Percentiles rank a stretch among this genome's conserved stretches.
These are phyloP conservation scores for Lagorchestes hirsutus DNA, from an alignment of 2,797 vertebrate genomes.

Conservation along the genomic window DNA sequence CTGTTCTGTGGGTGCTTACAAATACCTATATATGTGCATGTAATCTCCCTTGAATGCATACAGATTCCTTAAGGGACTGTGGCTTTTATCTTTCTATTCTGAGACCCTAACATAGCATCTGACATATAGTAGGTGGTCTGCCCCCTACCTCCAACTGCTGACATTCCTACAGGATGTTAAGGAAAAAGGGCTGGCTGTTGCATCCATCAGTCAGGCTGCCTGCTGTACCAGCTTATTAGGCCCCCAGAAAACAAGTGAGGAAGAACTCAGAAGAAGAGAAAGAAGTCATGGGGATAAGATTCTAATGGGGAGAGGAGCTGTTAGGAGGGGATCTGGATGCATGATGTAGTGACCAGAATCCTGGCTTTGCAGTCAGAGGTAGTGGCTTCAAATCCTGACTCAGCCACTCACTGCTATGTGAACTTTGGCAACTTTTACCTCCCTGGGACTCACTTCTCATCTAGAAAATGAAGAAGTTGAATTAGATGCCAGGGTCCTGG, in stretches of 20 bases:
- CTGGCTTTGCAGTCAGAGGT: background rate
- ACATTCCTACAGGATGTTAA: background rate
- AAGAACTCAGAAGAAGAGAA: background rate
- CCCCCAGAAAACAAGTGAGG: background rate
- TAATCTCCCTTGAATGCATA: background rate
- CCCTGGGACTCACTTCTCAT: background rate
- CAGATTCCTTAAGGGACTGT: background rate
- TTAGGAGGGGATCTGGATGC: background rate
- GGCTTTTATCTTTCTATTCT: background rate
- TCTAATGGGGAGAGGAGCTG: background rate
- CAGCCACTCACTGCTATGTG: background rate
- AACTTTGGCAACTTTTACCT: background rate
- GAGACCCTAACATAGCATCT: background rate
- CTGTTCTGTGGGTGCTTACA: background rate
- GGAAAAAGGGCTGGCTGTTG: background rate
- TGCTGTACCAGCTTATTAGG: background rate
- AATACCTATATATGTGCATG: background rate
- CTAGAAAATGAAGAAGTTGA: background rate
- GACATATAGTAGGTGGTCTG: background rate
- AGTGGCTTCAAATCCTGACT: background rate
- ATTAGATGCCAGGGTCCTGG: background rate
- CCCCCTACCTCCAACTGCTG: background rate
- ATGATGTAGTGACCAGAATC: background rate
- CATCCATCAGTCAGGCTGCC: background rate
- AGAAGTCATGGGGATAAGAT: background rate